Conservation (phyloP, 2,113 vertebrate species). For the Bubo scandiacus region DNA sequence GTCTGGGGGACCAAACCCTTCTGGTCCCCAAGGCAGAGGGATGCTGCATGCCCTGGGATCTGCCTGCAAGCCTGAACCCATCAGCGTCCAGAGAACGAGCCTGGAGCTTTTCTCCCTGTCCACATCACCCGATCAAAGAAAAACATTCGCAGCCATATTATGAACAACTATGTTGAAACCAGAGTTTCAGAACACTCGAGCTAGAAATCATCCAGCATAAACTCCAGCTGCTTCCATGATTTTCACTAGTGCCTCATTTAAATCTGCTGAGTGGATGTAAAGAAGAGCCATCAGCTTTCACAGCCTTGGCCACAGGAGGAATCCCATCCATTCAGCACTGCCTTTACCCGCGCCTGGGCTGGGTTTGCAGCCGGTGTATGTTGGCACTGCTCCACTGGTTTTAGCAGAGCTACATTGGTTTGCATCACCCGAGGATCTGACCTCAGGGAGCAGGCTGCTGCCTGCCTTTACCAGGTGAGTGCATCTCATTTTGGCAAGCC, state of each 20-base stretch:
- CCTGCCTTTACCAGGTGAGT: neutral
- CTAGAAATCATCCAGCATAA: neutral
- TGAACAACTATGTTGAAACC: neutral
- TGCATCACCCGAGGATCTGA: neutral
- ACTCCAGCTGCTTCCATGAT: neutral
- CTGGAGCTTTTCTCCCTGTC: neutral
- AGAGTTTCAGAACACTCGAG: neutral
- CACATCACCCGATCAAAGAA: neutral
- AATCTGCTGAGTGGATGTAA: neutral
- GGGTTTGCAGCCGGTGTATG: rapidly evolving
- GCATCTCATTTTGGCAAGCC: neutral
- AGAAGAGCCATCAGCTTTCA: neutral
- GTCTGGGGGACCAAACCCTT: neutral
- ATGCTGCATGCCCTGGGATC: neutral
- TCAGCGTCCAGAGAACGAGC: neutral
- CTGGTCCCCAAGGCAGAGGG: too few species aligned
- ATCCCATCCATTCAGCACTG: neutral
- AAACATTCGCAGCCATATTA: rapidly evolving
- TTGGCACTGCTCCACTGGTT: neutral
- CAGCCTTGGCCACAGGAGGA: neutral
- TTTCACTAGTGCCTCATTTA: neutral
- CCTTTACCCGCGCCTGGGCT: rapidly evolving
- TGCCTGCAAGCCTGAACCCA: neutral
- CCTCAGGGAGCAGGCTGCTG: neutral
- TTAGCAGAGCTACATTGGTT: neutral